These are phyloP conservation scores for Andrena praecox DNA, from an alignment of 2,888 invertebrate genomes.

Conservation along the genomic window DNA sequence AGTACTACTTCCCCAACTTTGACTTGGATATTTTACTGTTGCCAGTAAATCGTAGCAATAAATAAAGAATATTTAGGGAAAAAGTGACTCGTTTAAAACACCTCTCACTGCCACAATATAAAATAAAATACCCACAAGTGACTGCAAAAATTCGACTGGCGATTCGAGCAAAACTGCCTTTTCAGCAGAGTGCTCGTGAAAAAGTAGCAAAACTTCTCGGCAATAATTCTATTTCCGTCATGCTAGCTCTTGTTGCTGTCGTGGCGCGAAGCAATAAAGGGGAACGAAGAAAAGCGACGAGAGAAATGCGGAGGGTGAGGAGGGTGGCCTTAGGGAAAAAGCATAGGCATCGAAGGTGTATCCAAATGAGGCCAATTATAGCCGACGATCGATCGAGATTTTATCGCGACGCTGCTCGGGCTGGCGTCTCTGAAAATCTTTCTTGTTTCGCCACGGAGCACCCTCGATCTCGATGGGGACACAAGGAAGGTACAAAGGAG, in stretches of 20 bases:
- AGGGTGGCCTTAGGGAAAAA: not conserved
- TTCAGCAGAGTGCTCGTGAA: not conserved
- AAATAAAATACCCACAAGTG: not conserved
- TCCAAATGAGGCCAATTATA: slow-evolving; percentile 60
- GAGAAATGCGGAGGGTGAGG: not conserved
- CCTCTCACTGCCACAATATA: not conserved
- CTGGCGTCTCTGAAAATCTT: slow-evolving; percentile 25
- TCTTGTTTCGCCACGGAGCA: slow-evolving; percentile 11
- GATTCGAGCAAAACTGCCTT: not conserved
- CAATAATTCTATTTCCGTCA: slow-evolving; percentile 63
- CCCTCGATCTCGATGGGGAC: slow-evolving; percentile 16
- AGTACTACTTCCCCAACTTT: too few species aligned
- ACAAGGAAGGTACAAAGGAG: slow-evolving; percentile 23
- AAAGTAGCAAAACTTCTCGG: slow-evolving; percentile 34
- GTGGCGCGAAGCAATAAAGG: slow-evolving; percentile 22
- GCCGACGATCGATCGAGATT: slow-evolving; percentile 54
- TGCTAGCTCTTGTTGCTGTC: slow-evolving; percentile 33
- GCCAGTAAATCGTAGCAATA: too few species aligned
- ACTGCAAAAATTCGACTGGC: not conserved
- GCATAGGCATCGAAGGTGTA: slow-evolving; percentile 13
- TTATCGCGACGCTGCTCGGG: slow-evolving; percentile 41
- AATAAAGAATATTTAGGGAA: too few species aligned
- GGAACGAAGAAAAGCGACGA: not conserved
- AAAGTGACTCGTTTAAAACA: too few species aligned
- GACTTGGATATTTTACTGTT: too few species aligned